Percentiles rank a stretch among this genome's conserved stretches.
phyloP scores from a whole-genome alignment of 30 jellyfish, hydroid and myxozoan species.

The Cassiopea xamachana region DNA sequence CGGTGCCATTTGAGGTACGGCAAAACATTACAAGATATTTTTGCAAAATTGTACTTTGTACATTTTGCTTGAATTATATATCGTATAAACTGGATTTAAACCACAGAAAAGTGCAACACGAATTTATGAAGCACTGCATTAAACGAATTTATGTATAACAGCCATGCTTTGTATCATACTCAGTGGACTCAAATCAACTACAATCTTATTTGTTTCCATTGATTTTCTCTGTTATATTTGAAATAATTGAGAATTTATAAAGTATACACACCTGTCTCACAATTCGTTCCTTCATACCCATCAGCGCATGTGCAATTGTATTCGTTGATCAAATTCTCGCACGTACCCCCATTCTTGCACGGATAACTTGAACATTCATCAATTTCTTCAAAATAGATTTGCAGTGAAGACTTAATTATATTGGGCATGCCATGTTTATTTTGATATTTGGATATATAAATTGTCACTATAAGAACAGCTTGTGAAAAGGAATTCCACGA shows the following conservation, averaged over 20 bases:
- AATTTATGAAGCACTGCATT: no score
- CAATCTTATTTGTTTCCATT: not conserved
- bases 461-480: no score
- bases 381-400: not conserved
- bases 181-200: not conserved
- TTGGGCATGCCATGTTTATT: not conserved
- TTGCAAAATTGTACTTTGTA: no score
- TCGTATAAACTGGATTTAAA: no score
- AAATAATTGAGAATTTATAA: not conserved
- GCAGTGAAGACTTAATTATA: not conserved
- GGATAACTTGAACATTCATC: constrained; percentile 13
- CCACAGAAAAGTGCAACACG: no score
- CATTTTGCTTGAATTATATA: no score
- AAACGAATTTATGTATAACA: no score
- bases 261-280: constrained; percentile 6
- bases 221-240: not conserved
- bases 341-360: constrained; percentile 33
- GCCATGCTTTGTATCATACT: no score
- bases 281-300: not conserved
- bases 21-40: not conserved
- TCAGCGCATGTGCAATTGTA: constrained; percentile 11
- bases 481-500: no score
- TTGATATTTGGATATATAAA: no score
- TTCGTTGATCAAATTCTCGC: not conserved
- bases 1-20: not conserved